phyloP scores from a whole-genome alignment of 2,113 vertebrate genomes.

The Thunnus maccoyii region DNA sequence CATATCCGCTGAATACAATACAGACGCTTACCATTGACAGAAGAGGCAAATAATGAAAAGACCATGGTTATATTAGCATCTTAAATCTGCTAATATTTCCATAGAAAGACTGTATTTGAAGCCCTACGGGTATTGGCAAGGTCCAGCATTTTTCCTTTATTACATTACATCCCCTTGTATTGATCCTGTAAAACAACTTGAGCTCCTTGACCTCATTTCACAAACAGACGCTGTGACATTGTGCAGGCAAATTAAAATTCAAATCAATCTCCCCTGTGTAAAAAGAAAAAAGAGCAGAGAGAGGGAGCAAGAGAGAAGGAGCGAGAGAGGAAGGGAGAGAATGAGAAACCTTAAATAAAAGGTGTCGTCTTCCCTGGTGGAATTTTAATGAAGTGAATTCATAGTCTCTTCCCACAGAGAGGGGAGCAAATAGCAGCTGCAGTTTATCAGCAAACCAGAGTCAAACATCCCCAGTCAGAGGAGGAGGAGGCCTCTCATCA shows the following conservation, averaged over 20 bases:
- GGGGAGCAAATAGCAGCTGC: slow-evolving; percentile 44
- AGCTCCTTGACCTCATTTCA: slow-evolving; percentile 64
- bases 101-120: slow-evolving; percentile 2
- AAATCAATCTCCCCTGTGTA: slow-evolving; percentile 58
- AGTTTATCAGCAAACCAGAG: slow-evolving; percentile 54
- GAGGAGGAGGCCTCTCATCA: slow-evolving; percentile 34
- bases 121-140: neutral
- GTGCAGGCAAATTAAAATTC: slow-evolving; percentile 68
- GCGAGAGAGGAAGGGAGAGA: neutral
- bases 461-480: slow-evolving; percentile 36
- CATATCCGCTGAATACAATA: slow-evolving; percentile 41
- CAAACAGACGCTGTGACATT: slow-evolving; percentile 66
- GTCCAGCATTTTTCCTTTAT: slow-evolving; percentile 38
- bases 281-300: slow-evolving; percentile 36
- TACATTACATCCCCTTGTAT: slow-evolving; percentile 49
- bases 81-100: slow-evolving; percentile 38
- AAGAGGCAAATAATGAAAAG: slow-evolving; percentile 30
- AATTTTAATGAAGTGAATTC: slow-evolving; percentile 72
- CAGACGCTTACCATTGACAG: slow-evolving; percentile 15
- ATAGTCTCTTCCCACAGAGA: slow-evolving; percentile 38
- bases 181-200: slow-evolving; percentile 66
- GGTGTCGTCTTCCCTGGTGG: slow-evolving; percentile 55
- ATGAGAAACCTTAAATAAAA: slow-evolving; percentile 68
- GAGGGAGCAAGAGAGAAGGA: slow-evolving; percentile 7
- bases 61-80: slow-evolving; percentile 17